Conservation (phyloP, 1,140 invertebrate genomes). For the Dendrolimus punctatus region DNA sequence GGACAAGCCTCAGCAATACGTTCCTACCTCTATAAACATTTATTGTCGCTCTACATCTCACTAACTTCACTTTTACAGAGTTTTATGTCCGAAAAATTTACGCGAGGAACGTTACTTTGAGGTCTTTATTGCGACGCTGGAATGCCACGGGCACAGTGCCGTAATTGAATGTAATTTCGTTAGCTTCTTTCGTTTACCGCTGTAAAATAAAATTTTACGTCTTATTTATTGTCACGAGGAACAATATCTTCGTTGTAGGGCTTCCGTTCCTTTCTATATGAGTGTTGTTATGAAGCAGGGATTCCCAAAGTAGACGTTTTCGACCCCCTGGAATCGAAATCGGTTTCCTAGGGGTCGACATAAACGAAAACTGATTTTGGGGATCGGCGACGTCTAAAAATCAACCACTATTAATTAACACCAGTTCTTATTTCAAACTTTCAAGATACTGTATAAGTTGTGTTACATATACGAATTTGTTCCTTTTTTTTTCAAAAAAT, state of each 20-base stretch:
- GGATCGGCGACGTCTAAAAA: too few species aligned
- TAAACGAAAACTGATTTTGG: too few species aligned
- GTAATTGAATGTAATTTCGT: conserved; percentile 71
- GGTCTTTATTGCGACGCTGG: conserved; percentile 58
- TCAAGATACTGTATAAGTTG: too few species aligned
- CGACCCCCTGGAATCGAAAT: too few species aligned
- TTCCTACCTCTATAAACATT: conserved; percentile 57
- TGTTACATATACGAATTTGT: too few species aligned
- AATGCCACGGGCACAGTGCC: conserved; percentile 51
- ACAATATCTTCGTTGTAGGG: conserved; percentile 41
- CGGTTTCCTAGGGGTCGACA: too few species aligned
- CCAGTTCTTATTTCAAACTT: too few species aligned
- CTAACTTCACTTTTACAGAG: conserved; percentile 67
- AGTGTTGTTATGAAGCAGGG: background rate
- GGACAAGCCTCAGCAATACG: conserved; percentile 11
- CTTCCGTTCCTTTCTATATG: conserved; percentile 23
- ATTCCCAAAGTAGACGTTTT: too few species aligned
- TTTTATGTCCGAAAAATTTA: conserved; percentile 71
- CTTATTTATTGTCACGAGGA: conserved; percentile 62
- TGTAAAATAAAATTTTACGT: conserved; percentile 70
- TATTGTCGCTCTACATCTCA: conserved; percentile 64
- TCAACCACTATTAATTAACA: too few species aligned
- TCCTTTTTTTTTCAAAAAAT: too few species aligned
- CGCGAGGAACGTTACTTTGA: conserved; percentile 51
- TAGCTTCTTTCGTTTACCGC: conserved; percentile 63